Percentiles rank a stretch among this genome's conserved stretches.
phyloP scores from a whole-genome alignment of 1,140 invertebrate genomes.

The Ostrea edulis region DNA sequence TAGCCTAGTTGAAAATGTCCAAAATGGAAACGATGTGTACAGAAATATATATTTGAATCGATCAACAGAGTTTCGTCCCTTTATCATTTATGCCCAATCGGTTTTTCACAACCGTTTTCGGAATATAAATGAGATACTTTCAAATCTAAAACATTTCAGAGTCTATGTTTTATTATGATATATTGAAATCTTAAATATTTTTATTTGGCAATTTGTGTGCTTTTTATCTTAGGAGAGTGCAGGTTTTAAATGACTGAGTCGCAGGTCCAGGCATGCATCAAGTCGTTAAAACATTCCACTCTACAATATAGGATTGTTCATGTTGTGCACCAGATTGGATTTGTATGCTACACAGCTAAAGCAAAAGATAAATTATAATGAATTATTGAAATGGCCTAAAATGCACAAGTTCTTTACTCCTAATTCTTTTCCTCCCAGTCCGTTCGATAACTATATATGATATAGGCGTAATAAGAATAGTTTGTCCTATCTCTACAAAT shows the following conservation, averaged over 20 bases:
- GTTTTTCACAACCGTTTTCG: neutral
- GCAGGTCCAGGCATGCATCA: neutral
- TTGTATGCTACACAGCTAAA: too few species aligned
- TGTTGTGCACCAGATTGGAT: neutral
- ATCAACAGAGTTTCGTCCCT: slow-evolving; percentile 5
- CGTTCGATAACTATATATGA: too few species aligned
- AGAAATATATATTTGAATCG: neutral
- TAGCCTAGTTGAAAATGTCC: too few species aligned
- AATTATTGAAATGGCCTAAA: too few species aligned
- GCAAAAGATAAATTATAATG: too few species aligned
- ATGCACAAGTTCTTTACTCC: too few species aligned
- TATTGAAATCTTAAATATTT: neutral
- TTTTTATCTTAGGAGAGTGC: neutral
- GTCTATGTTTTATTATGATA: neutral
- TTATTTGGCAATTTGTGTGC: neutral
- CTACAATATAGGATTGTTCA: neutral
- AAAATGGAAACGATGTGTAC: too few species aligned
- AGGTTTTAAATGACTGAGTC: neutral
- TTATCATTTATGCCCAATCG: neutral
- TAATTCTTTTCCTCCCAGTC: too few species aligned
- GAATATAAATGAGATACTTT: neutral
- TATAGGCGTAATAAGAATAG: too few species aligned
- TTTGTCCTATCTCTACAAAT: too few species aligned
- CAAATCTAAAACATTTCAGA: neutral
- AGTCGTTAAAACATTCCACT: neutral